Evolutionary conservation across 1,140 invertebrate species (phyloP).

Genomic region (Dinothrombium tinctorium): DNA sequence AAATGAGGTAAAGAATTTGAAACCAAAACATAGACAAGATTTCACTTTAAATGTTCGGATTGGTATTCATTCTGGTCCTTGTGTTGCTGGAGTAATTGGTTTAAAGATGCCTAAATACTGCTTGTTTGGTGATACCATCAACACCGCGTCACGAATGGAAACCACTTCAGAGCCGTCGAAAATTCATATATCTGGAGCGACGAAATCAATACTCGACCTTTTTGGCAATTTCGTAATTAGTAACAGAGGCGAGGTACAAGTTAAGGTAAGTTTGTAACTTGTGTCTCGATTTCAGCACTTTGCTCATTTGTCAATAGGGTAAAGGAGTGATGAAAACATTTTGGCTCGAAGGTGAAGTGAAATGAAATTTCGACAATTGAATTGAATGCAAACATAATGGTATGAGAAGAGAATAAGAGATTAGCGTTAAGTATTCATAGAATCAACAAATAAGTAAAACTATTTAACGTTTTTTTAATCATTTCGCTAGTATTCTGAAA

Average conservation of each 20-base stretch:
- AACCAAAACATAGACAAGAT: slow-evolving; percentile 61
- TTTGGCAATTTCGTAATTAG: slow-evolving; percentile 58
- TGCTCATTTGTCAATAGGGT: too few species aligned
- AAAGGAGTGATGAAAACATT: slow-evolving; percentile 75
- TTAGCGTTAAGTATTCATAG: too few species aligned
- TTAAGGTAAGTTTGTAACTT: slow-evolving; percentile 65
- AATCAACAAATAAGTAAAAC: too few species aligned
- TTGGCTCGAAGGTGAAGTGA: slow-evolving; percentile 51
- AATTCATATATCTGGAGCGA: slow-evolving; percentile 79
- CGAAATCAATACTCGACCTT: slow-evolving; percentile 63
- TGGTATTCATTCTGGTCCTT: slow-evolving; percentile 75
- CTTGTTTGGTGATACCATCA: slow-evolving; percentile 52
- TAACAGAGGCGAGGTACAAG: slow-evolving; percentile 64
- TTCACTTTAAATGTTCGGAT: slow-evolving; percentile 76
- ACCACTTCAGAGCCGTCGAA: slow-evolving; percentile 51
- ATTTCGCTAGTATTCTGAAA: too few species aligned
- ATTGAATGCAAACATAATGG: too few species aligned
- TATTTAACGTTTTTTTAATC: too few species aligned
- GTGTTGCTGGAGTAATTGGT: slow-evolving; percentile 74
- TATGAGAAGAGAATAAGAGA: too few species aligned
- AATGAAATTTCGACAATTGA: too few species aligned
- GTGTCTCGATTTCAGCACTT: neutral
- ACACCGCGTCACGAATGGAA: slow-evolving; percentile 54
- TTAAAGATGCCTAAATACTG: slow-evolving; percentile 84
- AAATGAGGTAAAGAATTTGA: slow-evolving; percentile 60